Evolutionary conservation across 1,140 invertebrate species (phyloP).

Genomic region (Hyphantria cunea): DNA sequence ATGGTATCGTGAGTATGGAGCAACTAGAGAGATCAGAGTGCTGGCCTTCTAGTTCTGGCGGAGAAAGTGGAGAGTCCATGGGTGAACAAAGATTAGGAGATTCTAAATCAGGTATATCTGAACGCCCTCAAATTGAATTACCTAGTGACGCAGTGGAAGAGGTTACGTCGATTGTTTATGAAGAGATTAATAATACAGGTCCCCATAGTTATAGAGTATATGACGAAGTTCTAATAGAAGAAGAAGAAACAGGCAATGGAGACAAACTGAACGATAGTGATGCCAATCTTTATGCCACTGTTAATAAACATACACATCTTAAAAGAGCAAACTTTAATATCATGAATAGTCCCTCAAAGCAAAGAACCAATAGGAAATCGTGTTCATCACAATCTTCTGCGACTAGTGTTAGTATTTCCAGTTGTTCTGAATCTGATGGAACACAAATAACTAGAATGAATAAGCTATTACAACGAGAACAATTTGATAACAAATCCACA

Average conservation of each 20-base stretch:
- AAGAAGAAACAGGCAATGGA: constrained; percentile 64
- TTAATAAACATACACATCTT: constrained; percentile 69
- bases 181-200: constrained; percentile 59
- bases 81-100: constrained; percentile 62
- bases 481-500: constrained; percentile 74
- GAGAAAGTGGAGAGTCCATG: constrained; percentile 75
- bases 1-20: constrained; percentile 85
- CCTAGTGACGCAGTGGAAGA: constrained; percentile 59
- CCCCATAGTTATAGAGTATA: constrained; percentile 63
- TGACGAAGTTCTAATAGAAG: constrained; percentile 73
- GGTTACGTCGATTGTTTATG: constrained; percentile 55
- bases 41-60: constrained; percentile 82
- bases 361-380: constrained; percentile 70
- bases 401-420: constrained; percentile 80
- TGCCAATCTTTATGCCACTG: constrained; percentile 75
- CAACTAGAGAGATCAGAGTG: constrained; percentile 85
- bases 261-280: constrained; percentile 69
- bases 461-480: constrained; percentile 62
- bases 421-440: constrained; percentile 80
- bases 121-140: constrained; percentile 66
- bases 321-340: constrained; percentile 81
- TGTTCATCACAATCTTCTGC: constrained; percentile 75
- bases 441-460: constrained; percentile 79
- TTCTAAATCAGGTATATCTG: constrained; percentile 47
- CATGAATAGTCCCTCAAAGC: constrained; percentile 75